phyloP scores from a whole-genome alignment of 2,888 invertebrate species.

The Steromphala cineraria region DNA sequence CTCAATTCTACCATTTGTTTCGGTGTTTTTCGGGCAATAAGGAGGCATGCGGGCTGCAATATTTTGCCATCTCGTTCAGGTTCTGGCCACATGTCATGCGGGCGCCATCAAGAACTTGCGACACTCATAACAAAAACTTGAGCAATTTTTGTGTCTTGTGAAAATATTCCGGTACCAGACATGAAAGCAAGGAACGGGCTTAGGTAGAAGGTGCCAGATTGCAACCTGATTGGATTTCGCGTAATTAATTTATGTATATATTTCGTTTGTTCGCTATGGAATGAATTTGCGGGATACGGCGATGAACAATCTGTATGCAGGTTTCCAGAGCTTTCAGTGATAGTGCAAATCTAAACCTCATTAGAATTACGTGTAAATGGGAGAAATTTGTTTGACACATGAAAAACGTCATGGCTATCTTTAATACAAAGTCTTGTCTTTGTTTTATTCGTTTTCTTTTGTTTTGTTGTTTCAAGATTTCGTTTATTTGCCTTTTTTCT shows the following conservation, averaged over 20 bases:
- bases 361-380: neutral
- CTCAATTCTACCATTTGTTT: neutral
- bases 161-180: neutral
- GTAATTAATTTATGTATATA: slow-evolving; percentile 8
- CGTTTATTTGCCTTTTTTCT: no score
- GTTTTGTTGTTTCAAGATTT: no score
- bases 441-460: neutral
- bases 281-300: neutral
- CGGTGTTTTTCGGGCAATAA: neutral
- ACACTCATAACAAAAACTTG: slow-evolving; percentile 1
- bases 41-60: neutral
- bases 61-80: neutral
- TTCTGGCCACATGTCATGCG: neutral
- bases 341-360: neutral
- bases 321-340: neutral
- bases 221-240: neutral
- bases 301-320: neutral
- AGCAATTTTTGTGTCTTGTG: neutral
- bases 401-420: neutral
- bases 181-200: neutral
- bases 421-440: neutral
- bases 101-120: neutral
- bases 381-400: no score
- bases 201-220: slow-evolving; percentile 2
- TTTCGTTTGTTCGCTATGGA: neutral